Percentiles rank a stretch among this genome's conserved stretches.
phyloP scores from a whole-genome alignment of 30 jellyfish, hydroid and myxozoan genomes.

The Aurelia sp. region DNA sequence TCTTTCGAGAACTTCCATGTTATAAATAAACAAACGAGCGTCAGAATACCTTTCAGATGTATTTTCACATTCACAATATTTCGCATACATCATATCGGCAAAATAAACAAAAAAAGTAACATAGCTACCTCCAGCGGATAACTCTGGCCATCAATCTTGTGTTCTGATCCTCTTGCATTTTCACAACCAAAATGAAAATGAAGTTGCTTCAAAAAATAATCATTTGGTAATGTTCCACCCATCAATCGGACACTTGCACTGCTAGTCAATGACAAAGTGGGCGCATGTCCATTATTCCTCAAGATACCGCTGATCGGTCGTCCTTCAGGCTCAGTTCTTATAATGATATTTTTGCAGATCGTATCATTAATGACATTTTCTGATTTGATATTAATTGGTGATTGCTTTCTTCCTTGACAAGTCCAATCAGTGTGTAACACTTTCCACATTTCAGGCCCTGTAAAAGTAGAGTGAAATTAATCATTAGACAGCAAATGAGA shows the following conservation, averaged over 20 bases:
- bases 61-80: too few species aligned
- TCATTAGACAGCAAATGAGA: too few species aligned
- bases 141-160: constrained; percentile 80
- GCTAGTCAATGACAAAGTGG: constrained; percentile 79
- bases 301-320: constrained; percentile 81
- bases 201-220: constrained; percentile 83
- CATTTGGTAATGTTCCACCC: constrained; percentile 87
- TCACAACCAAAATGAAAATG: constrained; percentile 97
- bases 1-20: too few species aligned
- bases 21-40: too few species aligned
- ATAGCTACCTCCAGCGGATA: constrained; percentile 96
- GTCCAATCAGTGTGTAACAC: constrained; percentile 93
- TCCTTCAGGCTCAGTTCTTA: constrained; percentile 81
- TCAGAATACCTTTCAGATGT: too few species aligned
- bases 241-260: constrained; percentile 75
- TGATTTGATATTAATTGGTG: constrained; percentile 88
- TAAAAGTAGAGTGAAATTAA: neutral
- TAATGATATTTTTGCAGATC: constrained; percentile 60
- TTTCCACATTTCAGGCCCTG: constrained; percentile 97
- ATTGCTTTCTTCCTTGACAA: constrained; percentile 90
- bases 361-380: constrained; percentile 62
- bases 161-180: constrained; percentile 87
- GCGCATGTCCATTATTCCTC: constrained; percentile 98
- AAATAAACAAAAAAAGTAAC: neutral
- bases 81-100: too few species aligned